A percentile compares a stretch with the other conserved stretches of the same genome.
Conservation (phyloP, 64 coral and sea anemone genomes). For the Cladopsammia gracilis region DNA sequence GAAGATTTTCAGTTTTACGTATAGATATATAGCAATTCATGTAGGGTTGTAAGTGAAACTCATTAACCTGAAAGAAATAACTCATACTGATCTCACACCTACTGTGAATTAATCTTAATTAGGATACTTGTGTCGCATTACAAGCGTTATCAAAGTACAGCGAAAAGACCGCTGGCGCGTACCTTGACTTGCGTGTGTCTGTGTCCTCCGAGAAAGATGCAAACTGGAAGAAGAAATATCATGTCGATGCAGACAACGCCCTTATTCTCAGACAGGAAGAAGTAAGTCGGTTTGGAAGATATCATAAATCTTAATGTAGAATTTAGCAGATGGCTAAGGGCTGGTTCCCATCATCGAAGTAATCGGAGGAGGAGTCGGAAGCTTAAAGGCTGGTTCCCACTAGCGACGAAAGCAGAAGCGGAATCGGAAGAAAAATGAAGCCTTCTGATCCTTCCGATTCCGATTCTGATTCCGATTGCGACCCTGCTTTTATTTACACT, state of each 20-base stretch:
- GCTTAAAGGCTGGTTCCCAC: too few relatives aligned
- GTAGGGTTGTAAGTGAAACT: too few relatives aligned
- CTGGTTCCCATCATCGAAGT: too few relatives aligned
- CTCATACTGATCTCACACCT: background rate
- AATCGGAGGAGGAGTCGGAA: too few relatives aligned
- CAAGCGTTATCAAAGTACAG: conserved; percentile 94
- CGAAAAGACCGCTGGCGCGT: conserved; percentile 84
- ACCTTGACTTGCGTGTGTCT: conserved; percentile 79
- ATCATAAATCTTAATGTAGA: background rate
- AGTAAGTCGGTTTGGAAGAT: conserved; percentile 33
- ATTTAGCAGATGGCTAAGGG: background rate
- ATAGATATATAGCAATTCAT: too few relatives aligned
- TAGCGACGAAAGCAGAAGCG: too few relatives aligned
- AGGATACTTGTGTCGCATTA: conserved; percentile 91
- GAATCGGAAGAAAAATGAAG: too few relatives aligned
- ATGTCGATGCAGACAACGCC: conserved; percentile 70
- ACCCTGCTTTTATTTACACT: too few relatives aligned
- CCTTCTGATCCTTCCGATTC: too few relatives aligned
- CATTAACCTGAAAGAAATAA: too few relatives aligned
- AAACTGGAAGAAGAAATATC: conserved; percentile 74
- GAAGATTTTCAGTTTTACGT: too few relatives aligned
- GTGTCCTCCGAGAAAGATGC: conserved; percentile 76
- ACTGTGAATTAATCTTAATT: background rate
- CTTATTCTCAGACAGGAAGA: conserved; percentile 70
- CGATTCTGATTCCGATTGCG: too few relatives aligned